Evolutionary conservation across 2,888 invertebrate genomes (phyloP), one percentile per base, ranked within the genome.

Genomic region (Lutraria lutraria): DNA sequence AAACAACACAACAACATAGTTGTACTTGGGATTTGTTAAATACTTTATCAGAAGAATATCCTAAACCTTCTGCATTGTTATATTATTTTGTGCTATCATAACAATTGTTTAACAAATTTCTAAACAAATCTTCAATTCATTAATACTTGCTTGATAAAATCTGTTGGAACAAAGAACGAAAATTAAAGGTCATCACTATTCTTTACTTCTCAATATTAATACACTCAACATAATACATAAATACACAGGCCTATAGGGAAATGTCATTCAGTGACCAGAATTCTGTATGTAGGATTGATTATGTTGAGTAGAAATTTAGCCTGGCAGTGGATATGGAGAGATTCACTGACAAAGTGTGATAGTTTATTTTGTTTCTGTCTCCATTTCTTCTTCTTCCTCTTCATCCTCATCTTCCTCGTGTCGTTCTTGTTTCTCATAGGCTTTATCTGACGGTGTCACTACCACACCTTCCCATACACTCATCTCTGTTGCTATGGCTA

Each of bases 381-480:
- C 94, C 93, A 93, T 93, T 34, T 94, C 94, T 54, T 92, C 93
- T 0, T 93, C 95, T 12, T 93, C 94, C 19, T 94, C 95, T 16
- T 95, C 95, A 0, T 93, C 94, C 0, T 95, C 95, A n/a, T 95
- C 96, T 8, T 94, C 95, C 43, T 95, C 95, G 84, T 95, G 95
- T 91, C 95, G 94, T 52, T 97, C 97, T 0, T 98, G 98, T 95
- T 98, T 98, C 94, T 98, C 98, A 96, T 99, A 99, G 0, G 99
- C 99, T 91, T 98, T 98, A 91, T 99, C 99, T n/a, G 99, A 97
- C 0, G 99, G 99, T 0, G 99, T 98, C 0, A 99, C 99, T 0
- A 99, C 99, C 1, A 99, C 99, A 0, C 99, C 99, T 95, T 99
- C 98, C 99, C 99, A 99, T 29, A 99, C 98, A 0, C 99, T 98